Percentiles rank a stretch among this genome's conserved stretches.
phyloP scores from a whole-genome alignment of 1,140 invertebrate genomes.

The Stegodyphus mimosarum region DNA sequence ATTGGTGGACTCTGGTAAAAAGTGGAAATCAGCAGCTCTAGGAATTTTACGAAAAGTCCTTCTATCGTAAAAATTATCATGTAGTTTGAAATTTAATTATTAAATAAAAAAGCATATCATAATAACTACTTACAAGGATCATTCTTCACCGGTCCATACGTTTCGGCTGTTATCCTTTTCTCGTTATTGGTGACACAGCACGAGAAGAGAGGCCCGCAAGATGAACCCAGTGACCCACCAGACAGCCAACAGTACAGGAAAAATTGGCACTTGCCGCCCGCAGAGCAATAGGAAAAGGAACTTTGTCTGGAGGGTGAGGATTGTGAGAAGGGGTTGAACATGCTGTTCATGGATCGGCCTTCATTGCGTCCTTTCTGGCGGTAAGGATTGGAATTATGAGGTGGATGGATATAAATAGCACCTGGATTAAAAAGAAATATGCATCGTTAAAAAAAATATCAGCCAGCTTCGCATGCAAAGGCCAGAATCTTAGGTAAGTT shows the following conservation, averaged over 20 bases:
- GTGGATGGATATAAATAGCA: conserved; percentile 15
- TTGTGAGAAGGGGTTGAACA: neutral
- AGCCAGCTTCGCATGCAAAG: too few species aligned
- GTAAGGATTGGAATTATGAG: neutral
- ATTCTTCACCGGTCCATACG: conserved; percentile 79
- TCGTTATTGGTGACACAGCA: conserved; percentile 78
- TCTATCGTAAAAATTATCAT: too few species aligned
- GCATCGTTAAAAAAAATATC: neutral
- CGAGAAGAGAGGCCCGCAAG: conserved; percentile 75
- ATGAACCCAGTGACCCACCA: conserved; percentile 84
- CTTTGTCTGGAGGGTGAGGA: neutral
- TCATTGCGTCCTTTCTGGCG: neutral
- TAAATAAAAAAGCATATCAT: too few species aligned
- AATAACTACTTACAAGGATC: conserved; percentile 76
- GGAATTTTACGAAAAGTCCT: too few species aligned
- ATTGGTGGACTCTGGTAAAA: too few species aligned
- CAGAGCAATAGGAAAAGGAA: conserved; percentile 33
- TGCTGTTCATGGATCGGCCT: neutral
- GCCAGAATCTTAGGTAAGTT: too few species aligned
- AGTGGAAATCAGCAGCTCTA: too few species aligned
- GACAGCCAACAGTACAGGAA: conserved; percentile 92
- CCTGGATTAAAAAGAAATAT: neutral
- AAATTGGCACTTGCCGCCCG: conserved; percentile 81
- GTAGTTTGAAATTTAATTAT: too few species aligned
- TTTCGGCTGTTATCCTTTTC: conserved; percentile 63